These are phyloP conservation scores for Dolichoris vasculosae DNA, from an alignment of 1,140 invertebrate species.

Conservation along the genomic window DNA sequence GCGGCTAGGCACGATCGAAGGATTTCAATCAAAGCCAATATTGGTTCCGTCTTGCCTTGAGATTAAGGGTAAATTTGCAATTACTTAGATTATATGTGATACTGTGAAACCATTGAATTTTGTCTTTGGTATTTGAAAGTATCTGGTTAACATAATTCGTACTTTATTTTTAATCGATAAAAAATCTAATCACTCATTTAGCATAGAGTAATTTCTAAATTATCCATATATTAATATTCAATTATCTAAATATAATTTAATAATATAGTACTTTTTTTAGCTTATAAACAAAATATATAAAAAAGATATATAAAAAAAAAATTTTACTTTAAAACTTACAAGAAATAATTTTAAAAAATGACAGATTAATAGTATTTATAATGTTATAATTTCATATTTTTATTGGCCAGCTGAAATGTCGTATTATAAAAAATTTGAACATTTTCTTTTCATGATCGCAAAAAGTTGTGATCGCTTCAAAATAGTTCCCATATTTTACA, in stretches of 20 bases:
- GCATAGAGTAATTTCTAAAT: too few relatives aligned
- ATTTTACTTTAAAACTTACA: neutral
- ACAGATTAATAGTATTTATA: neutral
- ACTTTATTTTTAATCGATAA: neutral
- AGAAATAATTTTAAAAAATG: neutral
- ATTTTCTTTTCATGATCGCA: neutral
- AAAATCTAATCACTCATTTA: too few relatives aligned
- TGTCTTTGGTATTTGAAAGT: conserved; percentile 27
- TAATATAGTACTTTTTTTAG: too few relatives aligned
- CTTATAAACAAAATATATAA: too few relatives aligned
- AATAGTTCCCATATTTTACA: conserved; percentile 14
- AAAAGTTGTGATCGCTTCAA: neutral
- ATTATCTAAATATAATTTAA: too few relatives aligned
- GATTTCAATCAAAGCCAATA: conserved; percentile 58
- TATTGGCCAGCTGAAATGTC: neutral
- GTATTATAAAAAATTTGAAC: neutral
- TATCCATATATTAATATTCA: too few relatives aligned
- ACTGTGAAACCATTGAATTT: conserved; percentile 6
- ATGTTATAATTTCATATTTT: conserved; percentile 30
- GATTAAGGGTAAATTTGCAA: conserved; percentile 65
- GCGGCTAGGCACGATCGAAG: conserved; percentile 52
- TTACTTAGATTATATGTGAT: conserved; percentile 60
- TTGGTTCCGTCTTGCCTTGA: conserved; percentile 49
- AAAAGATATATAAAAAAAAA: too few relatives aligned
- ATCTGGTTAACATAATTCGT: neutral